phyloP scores from a whole-genome alignment of 2,113 vertebrate species.

The Rhagologus leucostigma region DNA sequence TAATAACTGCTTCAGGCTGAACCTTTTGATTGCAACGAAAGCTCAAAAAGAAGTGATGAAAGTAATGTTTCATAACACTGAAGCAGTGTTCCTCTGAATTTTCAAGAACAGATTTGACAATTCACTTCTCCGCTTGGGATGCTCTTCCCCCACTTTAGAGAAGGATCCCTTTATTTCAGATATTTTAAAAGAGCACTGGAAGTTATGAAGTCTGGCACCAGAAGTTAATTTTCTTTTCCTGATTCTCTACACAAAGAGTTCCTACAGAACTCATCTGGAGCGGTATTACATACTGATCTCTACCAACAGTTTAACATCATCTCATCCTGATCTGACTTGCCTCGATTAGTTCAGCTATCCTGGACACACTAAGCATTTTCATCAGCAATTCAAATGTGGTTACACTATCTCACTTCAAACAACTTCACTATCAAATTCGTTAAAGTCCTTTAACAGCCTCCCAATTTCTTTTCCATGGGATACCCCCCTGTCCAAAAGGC shows the following conservation, averaged over 20 bases:
- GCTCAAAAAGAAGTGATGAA: not conserved
- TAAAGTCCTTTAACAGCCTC: not conserved
- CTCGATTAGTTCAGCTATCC: not conserved
- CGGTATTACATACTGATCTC: not conserved
- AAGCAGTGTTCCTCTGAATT: not conserved
- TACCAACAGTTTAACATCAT: not conserved
- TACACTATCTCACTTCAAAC: conserved; percentile 14
- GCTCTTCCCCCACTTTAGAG: not conserved
- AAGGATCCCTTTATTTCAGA: not conserved
- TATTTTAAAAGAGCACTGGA: not conserved
- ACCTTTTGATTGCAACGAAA: not conserved
- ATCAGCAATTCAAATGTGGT: not conserved
- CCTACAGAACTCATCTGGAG: not conserved
- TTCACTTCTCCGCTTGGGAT: not conserved
- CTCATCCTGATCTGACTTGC: not conserved
- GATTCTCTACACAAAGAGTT: not conserved
- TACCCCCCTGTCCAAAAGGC: not conserved
- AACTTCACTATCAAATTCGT: not conserved
- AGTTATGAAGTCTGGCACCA: not conserved
- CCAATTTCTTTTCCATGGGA: not conserved
- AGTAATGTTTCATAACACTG: not conserved
- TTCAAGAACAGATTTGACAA: not conserved
- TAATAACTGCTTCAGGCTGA: not conserved
- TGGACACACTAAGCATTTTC: not conserved
- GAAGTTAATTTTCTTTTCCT: not conserved